Conservation (phyloP, 92 coral and sea anemone species). For the Phenganax subtilis region DNA sequence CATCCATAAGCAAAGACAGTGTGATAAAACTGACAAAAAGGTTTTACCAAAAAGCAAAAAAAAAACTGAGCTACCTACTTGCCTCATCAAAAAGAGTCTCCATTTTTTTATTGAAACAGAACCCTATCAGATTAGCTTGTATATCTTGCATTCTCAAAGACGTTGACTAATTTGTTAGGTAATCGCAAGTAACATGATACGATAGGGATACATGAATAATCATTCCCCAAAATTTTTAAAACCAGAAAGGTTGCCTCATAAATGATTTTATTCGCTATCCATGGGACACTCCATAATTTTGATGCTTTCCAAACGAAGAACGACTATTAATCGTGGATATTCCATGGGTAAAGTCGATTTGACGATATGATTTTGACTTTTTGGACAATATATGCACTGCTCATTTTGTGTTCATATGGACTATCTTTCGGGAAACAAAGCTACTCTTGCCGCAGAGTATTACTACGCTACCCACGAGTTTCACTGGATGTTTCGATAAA, state of each 20-base stretch:
- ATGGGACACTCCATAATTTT: background rate
- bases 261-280: background rate
- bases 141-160: background rate
- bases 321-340: background rate
- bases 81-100: background rate
- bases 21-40: background rate
- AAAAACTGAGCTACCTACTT: too few relatives aligned
- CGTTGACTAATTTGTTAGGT: background rate
- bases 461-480: background rate
- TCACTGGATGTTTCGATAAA: background rate
- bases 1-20: background rate
- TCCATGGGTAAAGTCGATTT: background rate
- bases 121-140: background rate
- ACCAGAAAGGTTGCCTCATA: background rate
- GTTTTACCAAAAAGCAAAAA: too few relatives aligned
- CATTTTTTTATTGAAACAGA: background rate
- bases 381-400: slow-evolving; percentile 3
- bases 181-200: slow-evolving; percentile 7
- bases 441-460: background rate
- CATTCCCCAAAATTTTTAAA: background rate
- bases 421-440: background rate
- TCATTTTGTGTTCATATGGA: slow-evolving; percentile 1
- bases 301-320: background rate
- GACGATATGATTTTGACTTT: background rate
- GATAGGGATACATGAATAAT: background rate